A percentile compares a stretch with the other conserved stretches of the same genome.
These are phyloP conservation scores for Bubo blakistoni DNA, from an alignment of 2,113 vertebrate species.

Conservation along the genomic window DNA sequence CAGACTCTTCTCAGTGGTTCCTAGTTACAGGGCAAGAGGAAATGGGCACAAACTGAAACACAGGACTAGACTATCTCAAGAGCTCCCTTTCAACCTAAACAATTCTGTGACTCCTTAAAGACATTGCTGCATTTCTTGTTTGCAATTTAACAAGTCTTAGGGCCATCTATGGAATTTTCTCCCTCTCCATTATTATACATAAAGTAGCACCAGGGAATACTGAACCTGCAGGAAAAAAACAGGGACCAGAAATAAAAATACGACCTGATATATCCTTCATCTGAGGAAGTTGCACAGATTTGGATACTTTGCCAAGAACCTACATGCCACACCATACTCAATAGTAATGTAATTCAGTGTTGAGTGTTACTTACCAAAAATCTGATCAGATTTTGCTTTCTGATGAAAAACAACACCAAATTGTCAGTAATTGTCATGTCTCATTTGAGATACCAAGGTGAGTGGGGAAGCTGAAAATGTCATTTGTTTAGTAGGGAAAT, in stretches of 20 bases:
- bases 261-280: background rate
- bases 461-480: background rate
- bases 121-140: background rate
- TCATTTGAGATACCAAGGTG: background rate
- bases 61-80: background rate
- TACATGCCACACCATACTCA: background rate
- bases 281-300: background rate
- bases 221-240: background rate
- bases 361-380: background rate
- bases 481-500: background rate
- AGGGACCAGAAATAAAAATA: background rate
- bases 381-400: background rate
- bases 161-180: background rate
- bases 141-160: background rate
- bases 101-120: background rate
- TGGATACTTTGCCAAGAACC: background rate
- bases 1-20: background rate
- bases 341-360: background rate
- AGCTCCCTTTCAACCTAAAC: background rate
- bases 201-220: background rate
- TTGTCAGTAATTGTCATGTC: background rate
- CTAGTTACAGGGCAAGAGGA: background rate
- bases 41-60: background rate
- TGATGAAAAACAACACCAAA: background rate
- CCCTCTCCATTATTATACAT: background rate